These are phyloP conservation scores for Aegotheles bennettii DNA, from an alignment of 2,113 vertebrate species.

Conservation along the genomic window DNA sequence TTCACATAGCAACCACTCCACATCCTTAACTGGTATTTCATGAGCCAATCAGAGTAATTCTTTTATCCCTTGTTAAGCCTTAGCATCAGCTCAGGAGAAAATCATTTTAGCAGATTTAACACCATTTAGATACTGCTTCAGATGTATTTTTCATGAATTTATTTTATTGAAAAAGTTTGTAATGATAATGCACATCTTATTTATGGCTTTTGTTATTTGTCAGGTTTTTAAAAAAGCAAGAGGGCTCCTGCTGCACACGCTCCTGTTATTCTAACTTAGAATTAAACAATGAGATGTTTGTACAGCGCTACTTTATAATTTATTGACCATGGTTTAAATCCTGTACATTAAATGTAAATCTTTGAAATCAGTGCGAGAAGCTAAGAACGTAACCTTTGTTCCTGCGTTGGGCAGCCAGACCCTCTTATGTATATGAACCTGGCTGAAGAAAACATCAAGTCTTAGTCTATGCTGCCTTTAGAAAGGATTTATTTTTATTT, in stretches of 20 bases:
- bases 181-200: neutral
- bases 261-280: slow-evolving; percentile 7
- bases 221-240: neutral
- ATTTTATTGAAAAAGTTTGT: slow-evolving; percentile 43
- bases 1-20: slow-evolving; percentile 49
- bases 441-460: neutral
- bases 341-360: slow-evolving; percentile 14
- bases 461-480: neutral
- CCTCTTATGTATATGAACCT: neutral
- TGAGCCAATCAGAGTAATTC: slow-evolving; percentile 56
- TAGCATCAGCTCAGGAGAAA: slow-evolving; percentile 58
- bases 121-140: slow-evolving; percentile 55
- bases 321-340: slow-evolving; percentile 36
- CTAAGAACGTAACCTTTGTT: slow-evolving; percentile 29
- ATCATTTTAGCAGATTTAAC: slow-evolving; percentile 62
- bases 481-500: neutral
- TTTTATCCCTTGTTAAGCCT: slow-evolving; percentile 55
- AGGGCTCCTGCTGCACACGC: neutral
- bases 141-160: slow-evolving; percentile 52
- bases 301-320: neutral
- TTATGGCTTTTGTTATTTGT: neutral
- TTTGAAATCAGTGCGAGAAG: slow-evolving; percentile 22
- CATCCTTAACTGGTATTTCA: slow-evolving; percentile 58
- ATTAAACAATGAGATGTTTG: slow-evolving; percentile 15
- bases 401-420: neutral